Evolutionary conservation across 2,888 invertebrate genomes (phyloP), one percentile per base, ranked within the genome.

Genomic region (Orthonychiurus folsomi): DNA sequence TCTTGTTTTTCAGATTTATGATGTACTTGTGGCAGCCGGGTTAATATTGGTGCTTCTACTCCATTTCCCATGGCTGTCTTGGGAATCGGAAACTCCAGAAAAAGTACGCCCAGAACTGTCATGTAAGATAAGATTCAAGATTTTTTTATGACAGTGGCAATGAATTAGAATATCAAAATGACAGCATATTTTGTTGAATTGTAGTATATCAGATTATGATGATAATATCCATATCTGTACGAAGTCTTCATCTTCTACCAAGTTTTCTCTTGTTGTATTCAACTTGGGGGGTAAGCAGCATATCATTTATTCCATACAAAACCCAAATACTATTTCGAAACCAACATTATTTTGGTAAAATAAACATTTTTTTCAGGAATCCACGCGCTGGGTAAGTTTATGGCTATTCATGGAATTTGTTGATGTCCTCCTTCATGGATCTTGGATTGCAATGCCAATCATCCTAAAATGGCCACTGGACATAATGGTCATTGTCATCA

Each of bases 1-100:
- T n/a, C n/a, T n/a, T n/a, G n/a, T n/a, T n/a, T n/a, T n/a, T n/a
- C 63, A 73, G 73, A 60, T 67, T 47, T 73, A 73, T 56, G 73
- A 73, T 66, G 63, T 73, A 47, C 48, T 71, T 23, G 67, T 70
- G 66, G 68, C 69, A 59, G 73, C 71, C 20, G 64, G 66, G 3
- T 64, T 73, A 20, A 64, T 71, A 1, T 66, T 73, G 37, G 62
- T 67, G 28, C 62, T 70, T 9, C 68, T 71, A 27, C 57, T 73
- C 18, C 63, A 66, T 53, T 66, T 73, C 48, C 73, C 71, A 47
- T 59, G 63, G 20, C 59, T 73, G 20, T 66, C 62, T 50, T 73
- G 63, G 65, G 48, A 50, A 28, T n/a, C n/a, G 57, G 60, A 21
- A 5, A 25, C 56, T 28, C 59, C 59, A 12, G 59, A 59, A 59